phyloP scores from a whole-genome alignment of 2,888 invertebrate genomes.

The Prosapia bicincta region DNA sequence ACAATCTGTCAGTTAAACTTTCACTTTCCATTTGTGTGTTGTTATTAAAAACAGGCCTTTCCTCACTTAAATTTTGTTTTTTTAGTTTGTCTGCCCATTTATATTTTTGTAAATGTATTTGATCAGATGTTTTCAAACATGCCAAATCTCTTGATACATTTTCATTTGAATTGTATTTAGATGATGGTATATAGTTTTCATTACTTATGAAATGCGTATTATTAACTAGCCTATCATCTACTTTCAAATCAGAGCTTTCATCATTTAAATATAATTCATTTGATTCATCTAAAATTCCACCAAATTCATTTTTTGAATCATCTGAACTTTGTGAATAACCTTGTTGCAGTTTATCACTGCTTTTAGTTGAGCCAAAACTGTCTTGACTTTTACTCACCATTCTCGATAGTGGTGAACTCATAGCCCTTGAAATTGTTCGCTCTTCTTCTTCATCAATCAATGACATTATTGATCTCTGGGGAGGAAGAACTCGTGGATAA shows the following conservation, averaged over 20 bases:
- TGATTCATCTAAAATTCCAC: background rate
- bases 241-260: too few species aligned
- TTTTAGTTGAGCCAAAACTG: background rate
- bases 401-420: background rate
- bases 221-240: background rate
- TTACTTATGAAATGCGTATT: background rate
- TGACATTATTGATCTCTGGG: conserved; percentile 14
- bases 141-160: background rate
- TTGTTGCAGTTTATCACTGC: background rate
- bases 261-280: background rate
- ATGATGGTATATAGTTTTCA: background rate
- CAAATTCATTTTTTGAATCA: background rate
- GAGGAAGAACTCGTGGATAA: conserved; percentile 15
- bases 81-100: background rate
- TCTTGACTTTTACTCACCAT: background rate
- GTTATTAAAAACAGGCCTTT: too few species aligned
- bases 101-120: background rate
- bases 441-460: conserved; percentile 23
- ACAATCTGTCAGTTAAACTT: too few species aligned
- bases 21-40: too few species aligned
- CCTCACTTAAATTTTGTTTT: too few species aligned
- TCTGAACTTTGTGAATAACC: background rate
- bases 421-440: background rate
- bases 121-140: background rate
- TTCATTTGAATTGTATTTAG: background rate